Conservation (phyloP, 2,888 invertebrate species). For the Trachelus troglodyta region DNA sequence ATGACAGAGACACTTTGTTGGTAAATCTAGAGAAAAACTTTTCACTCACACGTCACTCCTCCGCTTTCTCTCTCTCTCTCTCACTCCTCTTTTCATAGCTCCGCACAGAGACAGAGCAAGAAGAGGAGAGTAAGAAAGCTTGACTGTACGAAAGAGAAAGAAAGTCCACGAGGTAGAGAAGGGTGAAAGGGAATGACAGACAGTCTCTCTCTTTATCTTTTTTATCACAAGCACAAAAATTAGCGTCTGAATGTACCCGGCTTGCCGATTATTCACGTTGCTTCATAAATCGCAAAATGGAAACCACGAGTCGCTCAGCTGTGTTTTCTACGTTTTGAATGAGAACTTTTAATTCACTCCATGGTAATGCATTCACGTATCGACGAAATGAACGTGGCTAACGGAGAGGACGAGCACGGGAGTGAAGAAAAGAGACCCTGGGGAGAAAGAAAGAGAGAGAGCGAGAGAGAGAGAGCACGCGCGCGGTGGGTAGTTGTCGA, state of each 20-base stretch:
- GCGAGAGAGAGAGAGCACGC: constrained; percentile 7
- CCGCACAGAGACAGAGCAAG: no score
- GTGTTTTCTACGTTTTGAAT: not conserved
- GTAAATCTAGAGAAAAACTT: no score
- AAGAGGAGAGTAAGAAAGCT: no score
- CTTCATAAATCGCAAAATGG: not conserved
- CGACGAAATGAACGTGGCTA: not conserved
- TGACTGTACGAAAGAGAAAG: not conserved
- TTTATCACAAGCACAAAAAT: not conserved
- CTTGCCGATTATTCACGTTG: not conserved
- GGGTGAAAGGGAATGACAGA: not conserved
- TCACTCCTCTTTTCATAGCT: no score
- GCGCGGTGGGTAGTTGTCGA: constrained; percentile 15
- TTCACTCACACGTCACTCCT: no score
- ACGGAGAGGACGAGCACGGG: not conserved
- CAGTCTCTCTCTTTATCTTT: not conserved
- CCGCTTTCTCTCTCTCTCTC: no score
- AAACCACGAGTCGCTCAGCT: not conserved
- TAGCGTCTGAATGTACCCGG: not conserved
- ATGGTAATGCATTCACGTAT: not conserved
- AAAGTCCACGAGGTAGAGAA: not conserved
- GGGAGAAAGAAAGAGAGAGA: no score
- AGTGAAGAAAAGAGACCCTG: not conserved
- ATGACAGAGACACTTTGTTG: no score
- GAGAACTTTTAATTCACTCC: not conserved